Base-by-base conservation (phyloP, 2,797 vertebrate genomes). In the Argentina silus region DNA sequence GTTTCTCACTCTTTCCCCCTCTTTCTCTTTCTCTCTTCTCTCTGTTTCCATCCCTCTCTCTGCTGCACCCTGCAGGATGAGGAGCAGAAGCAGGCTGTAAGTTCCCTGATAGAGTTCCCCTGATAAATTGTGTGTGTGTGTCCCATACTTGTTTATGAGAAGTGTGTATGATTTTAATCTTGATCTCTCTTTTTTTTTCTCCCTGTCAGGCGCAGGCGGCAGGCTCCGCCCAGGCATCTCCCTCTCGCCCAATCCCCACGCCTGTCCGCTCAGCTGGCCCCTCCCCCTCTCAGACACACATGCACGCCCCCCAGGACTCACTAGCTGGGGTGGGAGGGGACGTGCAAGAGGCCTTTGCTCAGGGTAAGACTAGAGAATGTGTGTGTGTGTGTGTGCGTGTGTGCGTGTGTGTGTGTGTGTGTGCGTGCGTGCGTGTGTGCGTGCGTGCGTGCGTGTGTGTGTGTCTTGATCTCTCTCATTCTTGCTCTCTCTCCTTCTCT, bases 71-170 rank as follows among this genome's bases (percentile, higher is more conserved):
- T 43, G 86, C 74, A 98, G 97, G 97, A 99, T 81, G 97, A 99
- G 91, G 97, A 99, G 68, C 97, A 97, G 86, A 97, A 96, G 75
- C 97, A 98, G 95, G 96, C 97, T 93, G 97, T 99, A 97, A 98
- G 97, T 98, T 83, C 74, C 78, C 53, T 23, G 69, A n/a, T n/a
- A n/a, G n/a, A n/a, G n/a, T n/a, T 15, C 7, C 74, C 78, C 53
- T 23, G 69, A 7, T 17, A 7, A 6, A 2, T 44, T 44, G 36
- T 64, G 14, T 64, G 14, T 63, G 36, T 36, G 66, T 53, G 47
- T 45, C 43, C 27, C 4, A 1, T 19, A 43, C 21, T 44, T 19
- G 44, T 68, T 17, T 53, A 36, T 68, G 17, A 21, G n/a, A n/a
- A n/a, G 47, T 55, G 66, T 68, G 66, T 68, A 21, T 62, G 21